Evolutionary conservation across 2,797 vertebrate genomes (phyloP).

Genomic region (Rhinella marina): DNA sequence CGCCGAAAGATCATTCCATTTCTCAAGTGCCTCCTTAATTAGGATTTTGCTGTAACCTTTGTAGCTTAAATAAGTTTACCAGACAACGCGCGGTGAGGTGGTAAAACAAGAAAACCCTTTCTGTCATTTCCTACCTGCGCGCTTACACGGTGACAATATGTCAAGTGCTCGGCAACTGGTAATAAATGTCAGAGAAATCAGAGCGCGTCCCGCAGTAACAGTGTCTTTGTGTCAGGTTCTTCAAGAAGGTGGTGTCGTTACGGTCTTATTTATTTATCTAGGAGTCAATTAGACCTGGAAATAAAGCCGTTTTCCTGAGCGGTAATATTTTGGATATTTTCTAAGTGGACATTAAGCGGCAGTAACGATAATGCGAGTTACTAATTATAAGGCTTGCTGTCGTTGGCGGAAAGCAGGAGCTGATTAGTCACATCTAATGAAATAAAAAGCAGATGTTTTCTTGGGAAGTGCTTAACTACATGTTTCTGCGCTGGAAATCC

Average conservation of each 20-base stretch:
- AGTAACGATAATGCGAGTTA: slow-evolving; percentile 53
- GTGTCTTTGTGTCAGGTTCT: slow-evolving; percentile 11
- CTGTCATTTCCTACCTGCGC: background rate
- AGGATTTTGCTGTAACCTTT: slow-evolving; percentile 3
- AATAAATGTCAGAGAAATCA: background rate
- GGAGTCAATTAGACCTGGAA: slow-evolving; percentile 1
- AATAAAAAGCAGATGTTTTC: slow-evolving; percentile 61
- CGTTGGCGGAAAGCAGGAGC: slow-evolving; percentile 41
- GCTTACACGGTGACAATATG: background rate
- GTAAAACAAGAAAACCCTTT: background rate
- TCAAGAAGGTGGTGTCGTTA: slow-evolving; percentile 14
- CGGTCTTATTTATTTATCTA: slow-evolving; percentile 10
- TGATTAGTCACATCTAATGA: slow-evolving; percentile 60
- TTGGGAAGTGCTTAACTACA: slow-evolving; percentile 60
- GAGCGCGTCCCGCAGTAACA: background rate
- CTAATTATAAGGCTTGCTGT: slow-evolving; percentile 58
- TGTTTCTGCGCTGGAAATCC: slow-evolving; percentile 60
- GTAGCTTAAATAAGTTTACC: slow-evolving; percentile 27
- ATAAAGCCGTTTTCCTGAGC: background rate
- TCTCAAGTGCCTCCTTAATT: slow-evolving; percentile 33
- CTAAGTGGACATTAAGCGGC: slow-evolving; percentile 45
- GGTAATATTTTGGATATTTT: slow-evolving; percentile 38
- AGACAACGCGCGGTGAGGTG: background rate
- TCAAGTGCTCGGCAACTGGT: slow-evolving; percentile 35
- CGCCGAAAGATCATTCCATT: slow-evolving; percentile 42